A percentile compares a stretch with the other conserved stretches of the same genome.
These are phyloP conservation scores for Tetranychus truncatus DNA, from an alignment of 2,888 invertebrate genomes.

Conservation along the genomic window DNA sequence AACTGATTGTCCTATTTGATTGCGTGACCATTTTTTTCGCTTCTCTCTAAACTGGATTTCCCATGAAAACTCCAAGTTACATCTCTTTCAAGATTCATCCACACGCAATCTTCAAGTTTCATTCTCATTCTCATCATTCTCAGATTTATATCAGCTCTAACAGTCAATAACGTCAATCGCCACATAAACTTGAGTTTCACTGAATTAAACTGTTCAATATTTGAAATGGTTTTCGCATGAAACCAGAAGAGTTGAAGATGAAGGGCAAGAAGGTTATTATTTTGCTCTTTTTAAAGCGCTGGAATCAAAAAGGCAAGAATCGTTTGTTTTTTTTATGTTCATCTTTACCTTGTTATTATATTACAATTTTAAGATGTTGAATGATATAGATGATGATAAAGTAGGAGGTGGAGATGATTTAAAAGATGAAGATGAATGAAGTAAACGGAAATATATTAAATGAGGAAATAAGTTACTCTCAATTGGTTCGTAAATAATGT, in stretches of 20 bases:
- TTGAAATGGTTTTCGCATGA: no score
- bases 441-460: neutral
- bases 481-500: neutral
- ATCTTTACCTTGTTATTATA: neutral
- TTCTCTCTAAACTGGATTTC: neutral
- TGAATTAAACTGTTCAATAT: no score
- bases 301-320: no score
- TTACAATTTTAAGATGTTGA: neutral
- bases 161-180: no score
- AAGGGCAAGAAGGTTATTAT: no score
- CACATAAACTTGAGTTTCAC: no score
- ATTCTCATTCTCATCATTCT: neutral
- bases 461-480: slow-evolving; percentile 1
- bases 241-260: no score
- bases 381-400: neutral
- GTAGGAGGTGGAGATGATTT: no score
- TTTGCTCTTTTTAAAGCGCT: no score
- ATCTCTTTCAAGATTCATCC: neutral
- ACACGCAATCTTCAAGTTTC: neutral
- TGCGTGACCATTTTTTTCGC: neutral
- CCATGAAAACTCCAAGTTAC: neutral
- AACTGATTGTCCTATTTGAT: neutral
- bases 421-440: neutral
- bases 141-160: neutral
- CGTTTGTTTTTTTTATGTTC: neutral